Base-by-base conservation (phyloP, 2,888 invertebrate species). In the Cheilosia variabilis region DNA sequence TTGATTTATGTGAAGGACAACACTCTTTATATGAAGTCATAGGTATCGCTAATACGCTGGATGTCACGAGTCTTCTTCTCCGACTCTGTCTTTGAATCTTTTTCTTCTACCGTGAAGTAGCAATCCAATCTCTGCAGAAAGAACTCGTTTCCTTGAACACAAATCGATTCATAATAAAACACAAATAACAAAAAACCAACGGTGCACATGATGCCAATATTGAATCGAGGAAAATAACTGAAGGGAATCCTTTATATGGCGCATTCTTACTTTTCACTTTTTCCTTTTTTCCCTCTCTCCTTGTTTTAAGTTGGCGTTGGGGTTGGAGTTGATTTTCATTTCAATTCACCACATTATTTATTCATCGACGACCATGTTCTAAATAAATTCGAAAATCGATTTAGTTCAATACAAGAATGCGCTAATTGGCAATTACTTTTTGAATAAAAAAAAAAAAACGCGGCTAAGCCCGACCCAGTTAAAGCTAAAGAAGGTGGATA, bases 361-460 rank as follows among this genome's bases (percentile, higher is more conserved):
- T 81, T 52, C 76, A 69, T 50, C 63, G 62, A 37, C 19, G 52
- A 63, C 57, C 76, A 69, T 62, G 41, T n/a, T 50, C 58, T 53
- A 57, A 58, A 60, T 68, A 55, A 62, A 75, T 58, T 68, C 43
- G 45, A 57, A 58, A 76, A 76, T 76, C 76, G 77, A 69, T 76
- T 76, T 45, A 22, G 53, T 31, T 68, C 58, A 60, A 71, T 76
- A 58, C 27, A 72, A 72, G 55, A 78, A 63, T 78, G 60, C 52
- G 37, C 72, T 83, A 78, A 83, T 78, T 83, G 71, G 55, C 66
- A 72, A 83, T 78, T 83, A 62, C 19, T 66, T 63, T 60, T 60
- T 45, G 55, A 65, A 68, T 24, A 60, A 43, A 72, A 62, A 65
- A 62, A 19, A 55, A 43, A 72, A 77, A 66, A 50, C 71, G 69